Evolutionary conservation across 2,888 invertebrate species (phyloP).

Genomic region (Caenorhabditis becei): DNA sequence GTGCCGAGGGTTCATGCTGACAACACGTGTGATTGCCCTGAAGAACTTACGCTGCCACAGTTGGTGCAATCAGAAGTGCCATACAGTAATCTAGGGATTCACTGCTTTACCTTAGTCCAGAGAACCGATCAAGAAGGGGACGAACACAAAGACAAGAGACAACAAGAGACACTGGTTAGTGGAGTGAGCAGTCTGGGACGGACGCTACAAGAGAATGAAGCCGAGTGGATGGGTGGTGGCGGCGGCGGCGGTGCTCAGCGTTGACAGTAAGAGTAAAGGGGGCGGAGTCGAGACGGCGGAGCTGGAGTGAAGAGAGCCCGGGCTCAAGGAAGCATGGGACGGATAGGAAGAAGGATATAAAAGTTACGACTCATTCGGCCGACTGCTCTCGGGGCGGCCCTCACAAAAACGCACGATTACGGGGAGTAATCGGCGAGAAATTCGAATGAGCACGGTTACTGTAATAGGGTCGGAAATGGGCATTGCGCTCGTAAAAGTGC

Average conservation of each 20-base stretch:
- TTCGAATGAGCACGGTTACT: constrained; percentile 13
- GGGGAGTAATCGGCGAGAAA: constrained; percentile 3
- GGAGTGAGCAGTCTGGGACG: constrained; percentile 6
- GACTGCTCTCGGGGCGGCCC: background rate
- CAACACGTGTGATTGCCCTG: background rate
- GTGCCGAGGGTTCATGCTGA: background rate
- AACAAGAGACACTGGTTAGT: constrained; percentile 24
- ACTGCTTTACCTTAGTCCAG: constrained; percentile 6
- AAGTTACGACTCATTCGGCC: constrained; percentile 37
- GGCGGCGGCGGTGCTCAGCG: constrained; percentile 6
- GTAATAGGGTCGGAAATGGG: constrained; percentile 15
- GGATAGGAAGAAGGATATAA: constrained; percentile 41
- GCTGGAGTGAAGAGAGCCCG: constrained; percentile 4
- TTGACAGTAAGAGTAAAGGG: constrained; percentile 45
- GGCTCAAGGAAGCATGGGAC: constrained; percentile 11
- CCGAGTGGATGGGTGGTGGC: background rate
- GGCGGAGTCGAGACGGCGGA: constrained; percentile 33
- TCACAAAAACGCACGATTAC: constrained; percentile 12
- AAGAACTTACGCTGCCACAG: constrained; percentile 60
- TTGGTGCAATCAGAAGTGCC: constrained; percentile 62
- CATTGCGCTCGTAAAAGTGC: constrained; percentile 4
- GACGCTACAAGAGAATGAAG: constrained; percentile 16
- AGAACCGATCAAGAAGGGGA: background rate
- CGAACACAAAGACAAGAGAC: constrained; percentile 16
- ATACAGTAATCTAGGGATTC: constrained; percentile 33